Base-by-base conservation (phyloP, 2,888 invertebrate genomes). In the Smittia aterrima region DNA sequence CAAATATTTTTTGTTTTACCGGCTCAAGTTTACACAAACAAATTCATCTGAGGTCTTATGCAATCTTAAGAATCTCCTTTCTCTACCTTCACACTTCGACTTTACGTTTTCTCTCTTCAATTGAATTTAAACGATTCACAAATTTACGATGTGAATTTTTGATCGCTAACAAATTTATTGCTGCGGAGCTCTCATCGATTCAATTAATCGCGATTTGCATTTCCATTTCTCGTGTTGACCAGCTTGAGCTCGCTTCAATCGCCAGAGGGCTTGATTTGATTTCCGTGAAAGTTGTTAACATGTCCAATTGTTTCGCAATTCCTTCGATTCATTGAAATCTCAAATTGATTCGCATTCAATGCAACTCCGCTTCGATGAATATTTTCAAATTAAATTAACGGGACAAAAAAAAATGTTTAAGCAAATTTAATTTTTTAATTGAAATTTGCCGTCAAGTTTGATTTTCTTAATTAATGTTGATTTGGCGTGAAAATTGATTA, bases 241-340 rank as follows among this genome's bases (percentile, higher is more conserved):
- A 38, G 38, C 38, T 38, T n/a, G 38, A 38, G 38, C n/a, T 47
- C 58, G 47, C 22, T 58, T 6, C 22, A 6, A 58, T 22, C 18
- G 58, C 58, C 22, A 6, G 58, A 18, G 58, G 20, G 9, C 22
- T 58, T 2, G 9, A 58, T 3, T 58, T 58, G 58, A 58, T 58
- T 58, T 58, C 58, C 58, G 58, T 58, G 58, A 58, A 22, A 22
- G 20, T 9, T 58, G 18, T 58, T 58, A 58, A 58, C 58, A 58
- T 58, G 58, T 58, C 18, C 58, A 58, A 18, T 58, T 58, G 47
- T 47, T 47, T 32, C 13, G 47, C 47, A 47, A 47, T 16, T 2
- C n/a, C 11, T 3, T 3, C 47, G 47, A 13, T 16, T 11, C 47
- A n/a, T 16, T 47, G 9, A 13, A n/a, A 13, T 11, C 32, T 32